A percentile compares a stretch with the other conserved stretches of the same genome.
phyloP scores from a whole-genome alignment of 2,113 vertebrate species.

The Zosterops pallidus region DNA sequence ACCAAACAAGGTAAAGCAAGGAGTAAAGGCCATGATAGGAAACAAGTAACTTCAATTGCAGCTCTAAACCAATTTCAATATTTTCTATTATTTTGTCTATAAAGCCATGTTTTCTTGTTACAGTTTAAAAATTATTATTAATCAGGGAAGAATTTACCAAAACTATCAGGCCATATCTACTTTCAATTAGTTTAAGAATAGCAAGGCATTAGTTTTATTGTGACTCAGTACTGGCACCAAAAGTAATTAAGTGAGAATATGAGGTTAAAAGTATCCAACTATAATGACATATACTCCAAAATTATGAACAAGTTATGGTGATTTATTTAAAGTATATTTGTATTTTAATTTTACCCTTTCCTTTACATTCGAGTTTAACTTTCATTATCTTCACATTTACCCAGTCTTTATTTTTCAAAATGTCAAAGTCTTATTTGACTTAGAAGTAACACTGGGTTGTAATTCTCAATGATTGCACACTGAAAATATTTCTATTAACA shows the following conservation, averaged over 20 bases:
- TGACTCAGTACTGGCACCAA: neutral
- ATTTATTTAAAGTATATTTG: neutral
- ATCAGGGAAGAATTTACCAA: neutral
- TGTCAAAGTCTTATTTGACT: neutral
- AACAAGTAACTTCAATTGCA: neutral
- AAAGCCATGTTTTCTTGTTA: neutral
- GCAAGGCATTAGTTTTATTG: neutral
- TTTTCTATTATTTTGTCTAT: neutral
- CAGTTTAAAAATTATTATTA: neutral
- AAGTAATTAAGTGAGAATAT: neutral
- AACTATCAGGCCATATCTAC: neutral
- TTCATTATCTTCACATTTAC: neutral
- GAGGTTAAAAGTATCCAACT: neutral
- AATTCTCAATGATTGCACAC: neutral
- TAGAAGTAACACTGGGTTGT: neutral
- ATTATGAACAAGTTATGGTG: neutral
- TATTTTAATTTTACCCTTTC: neutral
- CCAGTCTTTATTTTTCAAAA: neutral
- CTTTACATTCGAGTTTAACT: neutral
- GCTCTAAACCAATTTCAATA: neutral
- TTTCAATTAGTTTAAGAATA: neutral
- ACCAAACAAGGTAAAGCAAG: neutral
- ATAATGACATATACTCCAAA: neutral
- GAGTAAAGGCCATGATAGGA: neutral
- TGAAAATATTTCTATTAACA: neutral